phyloP scores from a whole-genome alignment of 2,113 vertebrate genomes.

The Phrynosoma blainvillii region DNA sequence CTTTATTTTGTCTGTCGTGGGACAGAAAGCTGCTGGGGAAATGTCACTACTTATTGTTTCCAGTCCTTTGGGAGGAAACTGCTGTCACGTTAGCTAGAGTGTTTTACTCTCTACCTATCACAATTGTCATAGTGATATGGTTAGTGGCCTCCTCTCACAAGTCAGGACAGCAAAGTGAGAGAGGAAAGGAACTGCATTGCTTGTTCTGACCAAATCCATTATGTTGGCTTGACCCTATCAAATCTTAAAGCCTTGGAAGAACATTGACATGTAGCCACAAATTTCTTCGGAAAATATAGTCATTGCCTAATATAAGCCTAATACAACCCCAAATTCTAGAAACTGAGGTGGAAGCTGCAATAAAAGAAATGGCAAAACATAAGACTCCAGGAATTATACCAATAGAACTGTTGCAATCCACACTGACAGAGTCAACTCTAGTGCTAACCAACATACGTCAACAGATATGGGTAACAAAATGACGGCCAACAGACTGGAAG shows the following conservation, averaged over 20 bases:
- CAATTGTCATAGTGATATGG: not conserved
- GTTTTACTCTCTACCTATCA: not conserved
- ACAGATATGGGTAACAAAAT: too few species aligned
- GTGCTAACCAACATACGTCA: too few species aligned
- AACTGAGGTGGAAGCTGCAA: too few species aligned
- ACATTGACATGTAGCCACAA: not conserved
- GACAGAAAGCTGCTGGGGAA: not conserved
- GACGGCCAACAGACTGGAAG: too few species aligned
- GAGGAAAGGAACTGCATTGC: not conserved
- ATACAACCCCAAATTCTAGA: too few species aligned
- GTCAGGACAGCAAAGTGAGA: not conserved
- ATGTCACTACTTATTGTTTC: slow-evolving; percentile 14
- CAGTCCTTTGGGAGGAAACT: not conserved
- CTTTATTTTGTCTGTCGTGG: slow-evolving; percentile 11
- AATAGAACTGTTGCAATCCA: too few species aligned
- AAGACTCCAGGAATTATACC: too few species aligned
- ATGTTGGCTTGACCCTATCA: not conserved
- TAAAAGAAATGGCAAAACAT: too few species aligned
- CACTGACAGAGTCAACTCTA: too few species aligned
- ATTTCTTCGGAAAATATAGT: not conserved
- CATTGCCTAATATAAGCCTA: rapidly evolving
- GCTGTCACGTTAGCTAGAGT: not conserved
- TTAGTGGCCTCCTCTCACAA: slow-evolving; percentile 13
- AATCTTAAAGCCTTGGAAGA: not conserved
- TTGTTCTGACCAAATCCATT: not conserved